Base-by-base conservation (phyloP, 2,797 vertebrate species). In the Centroberyx gerrardi region DNA sequence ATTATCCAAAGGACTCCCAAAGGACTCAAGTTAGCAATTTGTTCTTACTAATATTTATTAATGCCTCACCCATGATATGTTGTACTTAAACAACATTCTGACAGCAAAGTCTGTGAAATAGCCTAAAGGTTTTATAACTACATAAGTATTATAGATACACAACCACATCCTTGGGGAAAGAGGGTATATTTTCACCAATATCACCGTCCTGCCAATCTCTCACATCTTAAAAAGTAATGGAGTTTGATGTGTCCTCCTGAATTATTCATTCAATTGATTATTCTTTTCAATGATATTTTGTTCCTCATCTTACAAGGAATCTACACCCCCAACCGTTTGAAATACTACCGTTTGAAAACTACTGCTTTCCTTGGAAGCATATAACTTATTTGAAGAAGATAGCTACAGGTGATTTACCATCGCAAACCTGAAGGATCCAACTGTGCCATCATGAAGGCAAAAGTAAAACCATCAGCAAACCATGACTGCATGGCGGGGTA, bases 151-250 rank as follows among this genome's bases (percentile, higher is more conserved):
- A 82, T 56, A 76, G 60, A 63, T 48, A 71, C 59, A 63, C 31
- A 33, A 51, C 44, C 49, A 22, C 53, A 22, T 81, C 82, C 84
- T 66, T 5, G 0, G 85, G 78, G 82, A 66, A 52, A 71, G 33
- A 46, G 55, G 51, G 76, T 80, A 76, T 54, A 85, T 76, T 77
- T 83, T 75, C 68, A 83, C 75, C 68, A 72, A 72, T 52, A 78
- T 74, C 78, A 84, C 63, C 66, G 84, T 82, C 77, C 78, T 85
- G 80, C 78, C 85, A 84, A 88, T 89, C 82, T 76, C 78, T 74
- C 64, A 71, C 76, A 81, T 84, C 72, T 75, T 70, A 80, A 80
- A 66, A 77, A 84, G 73, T 78, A 87, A 89, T 78, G 31, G 74
- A 69, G 69, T 81, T 81, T 88, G 79, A 77, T 82, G 82, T 46